These are phyloP conservation scores for Amaurobius ferox DNA, from an alignment of 2,888 invertebrate genomes.

Conservation along the genomic window DNA sequence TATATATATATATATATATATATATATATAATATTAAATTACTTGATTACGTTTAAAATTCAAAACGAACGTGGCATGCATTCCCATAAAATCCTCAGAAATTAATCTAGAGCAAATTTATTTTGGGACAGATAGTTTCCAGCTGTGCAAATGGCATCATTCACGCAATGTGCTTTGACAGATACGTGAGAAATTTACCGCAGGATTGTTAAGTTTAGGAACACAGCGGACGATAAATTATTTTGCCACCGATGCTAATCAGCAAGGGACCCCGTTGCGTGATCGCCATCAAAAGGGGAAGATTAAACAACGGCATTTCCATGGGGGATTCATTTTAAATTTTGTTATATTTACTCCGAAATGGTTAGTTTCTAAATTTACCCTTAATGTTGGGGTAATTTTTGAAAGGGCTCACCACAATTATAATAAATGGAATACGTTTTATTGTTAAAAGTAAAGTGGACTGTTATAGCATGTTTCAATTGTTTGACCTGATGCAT, in stretches of 20 bases:
- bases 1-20: constrained; percentile 8
- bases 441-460: too few relatives aligned
- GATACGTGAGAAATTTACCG: not conserved
- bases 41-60: not conserved
- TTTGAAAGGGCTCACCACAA: too few relatives aligned
- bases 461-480: too few relatives aligned
- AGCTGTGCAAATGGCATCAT: not conserved
- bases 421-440: too few relatives aligned
- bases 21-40: not conserved
- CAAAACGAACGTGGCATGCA: too few relatives aligned
- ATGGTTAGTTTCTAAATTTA: too few relatives aligned
- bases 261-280: not conserved
- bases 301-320: too few relatives aligned
- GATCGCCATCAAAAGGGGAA: not conserved
- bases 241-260: constrained; percentile 7
- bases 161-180: not conserved
- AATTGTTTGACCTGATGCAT: too few relatives aligned
- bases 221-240: constrained; percentile 3
- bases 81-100: too few relatives aligned
- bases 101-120: not conserved
- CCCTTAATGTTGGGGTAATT: too few relatives aligned
- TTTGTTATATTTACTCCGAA: too few relatives aligned
- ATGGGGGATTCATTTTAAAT: too few relatives aligned
- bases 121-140: not conserved
- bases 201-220: constrained; percentile 2